Evolutionary conservation across 2,113 vertebrate genomes (phyloP).

Genomic region (Capra hircus): DNA sequence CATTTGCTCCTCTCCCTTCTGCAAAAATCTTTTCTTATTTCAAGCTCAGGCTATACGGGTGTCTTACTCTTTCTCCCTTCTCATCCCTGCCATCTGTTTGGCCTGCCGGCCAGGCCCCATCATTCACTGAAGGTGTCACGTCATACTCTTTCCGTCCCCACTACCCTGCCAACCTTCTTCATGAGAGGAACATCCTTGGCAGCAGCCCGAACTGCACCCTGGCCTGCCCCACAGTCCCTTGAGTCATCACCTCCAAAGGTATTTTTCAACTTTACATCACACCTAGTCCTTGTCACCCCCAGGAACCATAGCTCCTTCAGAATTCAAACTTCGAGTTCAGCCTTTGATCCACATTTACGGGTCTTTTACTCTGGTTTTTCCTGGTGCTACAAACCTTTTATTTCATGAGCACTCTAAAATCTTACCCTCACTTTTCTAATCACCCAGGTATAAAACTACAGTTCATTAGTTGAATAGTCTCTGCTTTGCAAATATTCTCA

Average conservation of each 20-base stretch:
- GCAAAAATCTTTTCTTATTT: neutral
- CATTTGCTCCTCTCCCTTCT: neutral
- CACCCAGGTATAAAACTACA: neutral
- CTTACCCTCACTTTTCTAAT: neutral
- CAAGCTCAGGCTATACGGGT: neutral
- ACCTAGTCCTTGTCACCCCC: neutral
- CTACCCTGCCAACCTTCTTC: neutral
- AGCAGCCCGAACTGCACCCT: neutral
- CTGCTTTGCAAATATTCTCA: neutral
- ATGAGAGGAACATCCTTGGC: neutral
- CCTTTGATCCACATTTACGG: neutral
- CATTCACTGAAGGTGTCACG: neutral
- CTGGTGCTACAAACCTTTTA: neutral
- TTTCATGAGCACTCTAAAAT: neutral
- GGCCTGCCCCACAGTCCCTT: neutral
- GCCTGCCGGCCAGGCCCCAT: neutral
- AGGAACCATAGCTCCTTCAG: neutral
- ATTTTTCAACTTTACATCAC: neutral
- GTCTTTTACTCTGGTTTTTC: neutral
- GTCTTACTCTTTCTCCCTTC: neutral
- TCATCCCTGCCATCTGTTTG: neutral
- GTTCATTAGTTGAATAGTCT: neutral
- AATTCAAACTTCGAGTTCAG: neutral
- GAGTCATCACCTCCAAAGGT: neutral
- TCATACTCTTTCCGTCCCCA: no score